Base-by-base conservation (phyloP, 2,113 vertebrate genomes). In the Zosterops pallidus region DNA sequence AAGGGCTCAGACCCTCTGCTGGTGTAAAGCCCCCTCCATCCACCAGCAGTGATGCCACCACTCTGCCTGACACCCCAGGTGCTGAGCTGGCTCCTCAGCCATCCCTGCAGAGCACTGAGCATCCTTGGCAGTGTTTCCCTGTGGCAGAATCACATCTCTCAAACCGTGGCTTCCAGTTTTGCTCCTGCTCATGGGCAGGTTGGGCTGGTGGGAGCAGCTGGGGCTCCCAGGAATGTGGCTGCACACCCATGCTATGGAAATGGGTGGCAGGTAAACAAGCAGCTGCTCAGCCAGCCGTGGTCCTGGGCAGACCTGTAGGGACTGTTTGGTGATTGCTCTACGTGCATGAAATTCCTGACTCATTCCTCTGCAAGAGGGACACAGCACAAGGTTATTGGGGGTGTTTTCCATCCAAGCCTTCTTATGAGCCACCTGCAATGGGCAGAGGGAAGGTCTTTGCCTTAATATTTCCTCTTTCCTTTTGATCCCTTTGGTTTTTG, bases 261-360 rank as follows among this genome's bases (percentile, higher is more conserved):
- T 96, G 88, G 85, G 80, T 0, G 56, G 78, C 69, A 86, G 71
- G 94, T 89, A 95, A 96, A 96, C 92, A 96, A 74, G 87, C 71
- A 85, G 84, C 67, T 22, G 29, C 76, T 87, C 2, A 4, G 69
- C 14, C 20, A 95, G 93, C 86, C 1, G 7, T 78, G 94, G 83
- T 91, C 81, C 93, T 29, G 2, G 78, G 83, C 71, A 90, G 86
- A 90, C 93, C 91, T 90, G 94, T 79, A 90, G 70, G 91, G 89
- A 33, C 81, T 70, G 88, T 93, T 93, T 16, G 59, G 88, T 33
- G 94, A 92, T 65, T 85, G 87, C 59, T 77, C 13, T 39, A 25
- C 42, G 0, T 82, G 74, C 63, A 5, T 33, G 90, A 22, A 80
- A 91, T 92, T 77, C 94, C 87, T 90, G 63, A 31, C 78, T 91